Conservation (phyloP, 2,888 invertebrate species). For the Andrena praecox region DNA sequence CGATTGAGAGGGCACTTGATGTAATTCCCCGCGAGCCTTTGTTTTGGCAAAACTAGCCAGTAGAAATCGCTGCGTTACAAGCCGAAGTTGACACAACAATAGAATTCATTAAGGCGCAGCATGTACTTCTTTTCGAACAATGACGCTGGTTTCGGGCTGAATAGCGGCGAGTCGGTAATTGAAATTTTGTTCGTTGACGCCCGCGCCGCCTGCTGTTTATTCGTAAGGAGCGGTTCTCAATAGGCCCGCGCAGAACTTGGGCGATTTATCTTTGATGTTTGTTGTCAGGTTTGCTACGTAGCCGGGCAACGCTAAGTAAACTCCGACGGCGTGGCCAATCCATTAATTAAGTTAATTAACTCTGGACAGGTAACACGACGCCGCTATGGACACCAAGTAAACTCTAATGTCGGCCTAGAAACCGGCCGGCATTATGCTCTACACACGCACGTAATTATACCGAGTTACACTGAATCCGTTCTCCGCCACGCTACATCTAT, state of each 20-base stretch:
- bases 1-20: neutral
- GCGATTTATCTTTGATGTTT: slow-evolving; percentile 81
- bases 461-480: slow-evolving; percentile 34
- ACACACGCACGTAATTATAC: slow-evolving; percentile 60
- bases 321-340: slow-evolving; percentile 77
- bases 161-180: slow-evolving; percentile 11
- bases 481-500: slow-evolving; percentile 22
- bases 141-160: slow-evolving; percentile 6
- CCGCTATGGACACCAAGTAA: slow-evolving; percentile 75
- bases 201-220: slow-evolving; percentile 37
- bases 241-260: slow-evolving; percentile 74
- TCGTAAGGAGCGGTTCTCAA: slow-evolving; percentile 65
- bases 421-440: slow-evolving; percentile 57
- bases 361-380: slow-evolving; percentile 77
- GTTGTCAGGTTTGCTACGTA: slow-evolving; percentile 55
- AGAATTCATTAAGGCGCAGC: slow-evolving; percentile 1
- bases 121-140: slow-evolving; percentile 15
- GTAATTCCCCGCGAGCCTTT: neutral
- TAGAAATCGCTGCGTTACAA: too few species aligned
- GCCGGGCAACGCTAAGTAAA: slow-evolving; percentile 67
- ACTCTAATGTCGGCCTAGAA: slow-evolving; percentile 73
- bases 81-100: neutral
- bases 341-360: slow-evolving; percentile 82
- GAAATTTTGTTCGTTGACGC: slow-evolving; percentile 36
- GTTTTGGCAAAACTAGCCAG: neutral